These are phyloP conservation scores for Ammodytes dubius DNA, from an alignment of 2,113 vertebrate species.

Conservation along the genomic window DNA sequence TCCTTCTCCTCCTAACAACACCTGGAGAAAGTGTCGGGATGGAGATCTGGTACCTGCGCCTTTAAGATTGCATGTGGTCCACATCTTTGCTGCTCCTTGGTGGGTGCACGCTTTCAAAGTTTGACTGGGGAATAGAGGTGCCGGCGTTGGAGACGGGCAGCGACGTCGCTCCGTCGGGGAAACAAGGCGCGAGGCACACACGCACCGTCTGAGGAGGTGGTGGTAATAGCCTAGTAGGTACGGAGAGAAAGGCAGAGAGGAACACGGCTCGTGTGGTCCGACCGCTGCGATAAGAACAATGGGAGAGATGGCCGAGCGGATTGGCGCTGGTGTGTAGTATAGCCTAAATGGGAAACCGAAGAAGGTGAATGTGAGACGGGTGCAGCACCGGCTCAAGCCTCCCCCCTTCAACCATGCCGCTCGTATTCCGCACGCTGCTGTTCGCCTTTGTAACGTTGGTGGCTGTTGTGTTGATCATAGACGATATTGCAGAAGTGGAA, in stretches of 20 bases:
- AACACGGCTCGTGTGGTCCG: conserved; percentile 41
- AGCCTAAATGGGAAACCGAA: conserved; percentile 39
- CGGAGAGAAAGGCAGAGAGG: not conserved
- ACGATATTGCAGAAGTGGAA: conserved; percentile 92
- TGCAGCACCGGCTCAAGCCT: conserved; percentile 36
- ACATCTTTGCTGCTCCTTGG: conserved; percentile 46
- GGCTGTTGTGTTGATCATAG: conserved; percentile 89
- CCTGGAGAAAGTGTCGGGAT: conserved; percentile 10
- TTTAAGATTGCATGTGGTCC: conserved; percentile 76
- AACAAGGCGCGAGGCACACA: not conserved
- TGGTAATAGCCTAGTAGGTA: not conserved
- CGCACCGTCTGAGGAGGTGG: not conserved
- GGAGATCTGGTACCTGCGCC: conserved; percentile 54
- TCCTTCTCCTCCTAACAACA: conserved; percentile 14
- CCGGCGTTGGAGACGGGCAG: conserved; percentile 28
- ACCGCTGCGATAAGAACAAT: conserved; percentile 64
- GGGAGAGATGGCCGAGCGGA: conserved; percentile 47
- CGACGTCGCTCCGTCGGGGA: conserved; percentile 47
- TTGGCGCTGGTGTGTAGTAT: conserved; percentile 11
- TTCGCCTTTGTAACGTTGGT: conserved; percentile 90
- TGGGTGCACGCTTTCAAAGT: conserved; percentile 77
- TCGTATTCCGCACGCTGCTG: conserved; percentile 89
- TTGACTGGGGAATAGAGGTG: conserved; percentile 75
- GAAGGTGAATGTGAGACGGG: conserved; percentile 48
- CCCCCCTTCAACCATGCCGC: conserved; percentile 85